Evolutionary conservation across 2,797 vertebrate genomes (phyloP).

Genomic region (Acanthurus leucopareius): DNA sequence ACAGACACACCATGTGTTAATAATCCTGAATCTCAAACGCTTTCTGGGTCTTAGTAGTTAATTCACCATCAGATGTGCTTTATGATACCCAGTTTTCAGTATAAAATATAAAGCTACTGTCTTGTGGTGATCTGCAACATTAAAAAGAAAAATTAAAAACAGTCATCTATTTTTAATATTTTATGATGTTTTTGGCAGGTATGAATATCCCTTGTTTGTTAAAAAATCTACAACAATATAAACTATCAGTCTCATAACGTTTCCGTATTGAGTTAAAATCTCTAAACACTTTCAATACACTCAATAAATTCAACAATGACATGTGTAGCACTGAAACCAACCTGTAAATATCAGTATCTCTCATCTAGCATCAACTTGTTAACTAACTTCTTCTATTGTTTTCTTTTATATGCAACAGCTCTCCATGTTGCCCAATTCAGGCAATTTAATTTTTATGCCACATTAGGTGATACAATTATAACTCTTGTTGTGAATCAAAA

Average conservation of each 20-base stretch:
- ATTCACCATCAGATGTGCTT: constrained; percentile 69
- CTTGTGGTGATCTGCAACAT: constrained; percentile 29
- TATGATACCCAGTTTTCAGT: constrained; percentile 29
- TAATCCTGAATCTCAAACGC: constrained; percentile 70
- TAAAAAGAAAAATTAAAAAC: background rate
- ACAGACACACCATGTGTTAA: constrained; percentile 69
- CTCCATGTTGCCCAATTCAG: background rate
- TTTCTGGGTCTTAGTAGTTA: constrained; percentile 65
- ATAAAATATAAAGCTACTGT: constrained; percentile 41
- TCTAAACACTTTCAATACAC: background rate
- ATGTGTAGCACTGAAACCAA: background rate
- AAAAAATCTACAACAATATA: background rate
- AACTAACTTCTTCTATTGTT: background rate
- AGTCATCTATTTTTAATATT: background rate
- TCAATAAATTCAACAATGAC: background rate
- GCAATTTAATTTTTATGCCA: constrained; percentile 3
- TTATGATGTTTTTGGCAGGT: background rate
- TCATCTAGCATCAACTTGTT: background rate
- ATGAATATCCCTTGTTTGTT: background rate
- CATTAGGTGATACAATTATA: constrained; percentile 1
- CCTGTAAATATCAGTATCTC: background rate
- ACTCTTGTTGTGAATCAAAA: constrained; percentile 13
- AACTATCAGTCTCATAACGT: too few species aligned
- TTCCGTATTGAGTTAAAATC: too few species aligned
- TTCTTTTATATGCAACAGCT: background rate